Percentiles rank a stretch among this genome's conserved stretches.
Conservation (phyloP, 2,888 invertebrate species). For the Ommatoiulus sabulosus region DNA sequence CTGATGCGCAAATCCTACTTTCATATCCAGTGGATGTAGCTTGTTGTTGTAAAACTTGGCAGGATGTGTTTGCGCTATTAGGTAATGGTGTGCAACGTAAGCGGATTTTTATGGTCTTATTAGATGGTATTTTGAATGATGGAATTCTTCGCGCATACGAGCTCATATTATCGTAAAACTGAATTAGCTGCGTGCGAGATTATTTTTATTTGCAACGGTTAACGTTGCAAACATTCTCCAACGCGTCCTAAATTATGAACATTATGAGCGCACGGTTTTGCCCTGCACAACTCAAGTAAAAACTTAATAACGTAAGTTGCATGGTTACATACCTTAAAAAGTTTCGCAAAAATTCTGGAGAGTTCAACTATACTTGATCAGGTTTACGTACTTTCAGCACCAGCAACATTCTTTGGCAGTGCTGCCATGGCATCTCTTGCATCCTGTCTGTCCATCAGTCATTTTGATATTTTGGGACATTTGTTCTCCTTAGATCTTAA, state of each 20-base stretch:
- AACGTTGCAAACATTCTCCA: too few species aligned
- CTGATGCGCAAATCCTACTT: not conserved
- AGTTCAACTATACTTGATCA: too few species aligned
- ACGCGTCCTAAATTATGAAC: not conserved
- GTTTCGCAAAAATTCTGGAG: too few species aligned
- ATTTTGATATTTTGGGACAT: too few species aligned
- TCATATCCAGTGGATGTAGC: not conserved
- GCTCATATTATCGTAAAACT: not conserved
- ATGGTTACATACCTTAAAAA: not conserved
- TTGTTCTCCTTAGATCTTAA: too few species aligned
- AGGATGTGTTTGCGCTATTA: conserved; percentile 10
- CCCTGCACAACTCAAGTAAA: not conserved
- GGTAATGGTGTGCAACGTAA: not conserved
- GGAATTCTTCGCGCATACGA: not conserved
- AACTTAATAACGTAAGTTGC: not conserved
- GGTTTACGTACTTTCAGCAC: too few species aligned
- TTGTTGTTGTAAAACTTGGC: not conserved
- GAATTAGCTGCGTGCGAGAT: not conserved
- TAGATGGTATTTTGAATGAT: not conserved
- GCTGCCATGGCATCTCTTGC: too few species aligned
- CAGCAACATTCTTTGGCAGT: too few species aligned
- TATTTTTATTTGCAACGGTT: not conserved
- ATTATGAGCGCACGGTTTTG: not conserved
- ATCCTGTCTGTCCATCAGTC: too few species aligned
- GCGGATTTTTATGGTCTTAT: not conserved